Evolutionary conservation across 2,888 invertebrate species (phyloP).

Genomic region (Leptopilina myrica): DNA sequence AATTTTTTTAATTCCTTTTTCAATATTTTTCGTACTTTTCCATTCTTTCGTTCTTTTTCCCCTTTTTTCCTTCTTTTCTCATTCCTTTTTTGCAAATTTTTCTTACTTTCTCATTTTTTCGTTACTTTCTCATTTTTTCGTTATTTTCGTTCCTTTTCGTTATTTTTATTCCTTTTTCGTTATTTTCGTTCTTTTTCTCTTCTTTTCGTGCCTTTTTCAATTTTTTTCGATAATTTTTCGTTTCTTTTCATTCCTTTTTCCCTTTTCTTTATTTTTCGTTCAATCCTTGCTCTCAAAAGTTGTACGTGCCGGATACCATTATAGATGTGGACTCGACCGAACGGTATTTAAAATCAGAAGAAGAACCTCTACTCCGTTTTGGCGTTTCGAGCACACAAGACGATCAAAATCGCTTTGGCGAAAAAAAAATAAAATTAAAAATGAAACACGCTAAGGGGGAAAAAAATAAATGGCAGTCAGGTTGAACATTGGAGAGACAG

Average conservation of each 20-base stretch:
- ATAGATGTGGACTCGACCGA: constrained; percentile 13
- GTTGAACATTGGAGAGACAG: constrained; percentile 5
- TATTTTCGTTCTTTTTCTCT: no score
- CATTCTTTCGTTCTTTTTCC: no score
- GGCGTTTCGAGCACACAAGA: not conserved
- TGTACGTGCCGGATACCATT: not conserved
- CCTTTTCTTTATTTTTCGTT: not conserved
- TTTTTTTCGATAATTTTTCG: no score
- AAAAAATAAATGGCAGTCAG: constrained; percentile 12
- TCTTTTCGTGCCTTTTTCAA: no score
- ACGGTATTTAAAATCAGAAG: constrained; percentile 28
- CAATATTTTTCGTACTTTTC: no score
- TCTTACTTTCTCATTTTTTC: no score
- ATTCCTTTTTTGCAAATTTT: no score
- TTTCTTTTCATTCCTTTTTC: not conserved
- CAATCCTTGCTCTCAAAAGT: constrained; percentile 4
- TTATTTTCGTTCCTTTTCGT: no score
- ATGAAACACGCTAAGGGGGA: not conserved
- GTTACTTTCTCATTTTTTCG: no score
- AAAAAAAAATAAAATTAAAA: not conserved
- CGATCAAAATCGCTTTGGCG: not conserved
- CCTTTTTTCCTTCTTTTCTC: no score
- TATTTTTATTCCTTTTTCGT: no score
- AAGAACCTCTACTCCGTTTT: not conserved
- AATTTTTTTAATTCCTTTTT: no score